These are phyloP conservation scores for Gymnobelideus leadbeateri DNA, from an alignment of 2,113 vertebrate species.

Conservation along the genomic window DNA sequence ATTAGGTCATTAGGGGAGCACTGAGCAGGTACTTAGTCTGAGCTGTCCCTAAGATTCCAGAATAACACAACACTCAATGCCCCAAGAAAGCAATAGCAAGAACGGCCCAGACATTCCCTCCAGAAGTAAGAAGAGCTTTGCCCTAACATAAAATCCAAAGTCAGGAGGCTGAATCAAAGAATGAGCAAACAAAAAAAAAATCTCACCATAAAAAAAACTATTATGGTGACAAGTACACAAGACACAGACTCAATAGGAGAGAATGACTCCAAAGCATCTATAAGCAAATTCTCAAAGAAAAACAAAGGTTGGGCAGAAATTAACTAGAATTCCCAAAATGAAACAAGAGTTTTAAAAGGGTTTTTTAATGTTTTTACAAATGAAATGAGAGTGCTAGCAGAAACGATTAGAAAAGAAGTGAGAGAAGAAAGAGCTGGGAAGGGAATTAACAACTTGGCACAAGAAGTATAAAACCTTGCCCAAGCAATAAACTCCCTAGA, in stretches of 20 bases:
- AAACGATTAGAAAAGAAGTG: not conserved
- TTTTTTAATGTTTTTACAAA: not conserved
- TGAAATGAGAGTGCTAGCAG: not conserved
- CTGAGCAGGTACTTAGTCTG: not conserved
- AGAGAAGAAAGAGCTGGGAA: not conserved
- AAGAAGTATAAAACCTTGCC: not conserved
- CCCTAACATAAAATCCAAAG: not conserved
- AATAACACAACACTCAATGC: not conserved
- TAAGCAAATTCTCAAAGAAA: not conserved
- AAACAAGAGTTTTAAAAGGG: not conserved
- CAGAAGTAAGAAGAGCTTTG: not conserved
- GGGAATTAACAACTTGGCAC: not conserved
- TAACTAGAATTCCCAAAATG: not conserved
- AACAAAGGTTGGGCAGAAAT: not conserved
- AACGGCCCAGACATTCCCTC: not conserved
- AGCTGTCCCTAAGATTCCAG: not conserved
- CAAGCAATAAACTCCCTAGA: not conserved
- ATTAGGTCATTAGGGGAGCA: not conserved
- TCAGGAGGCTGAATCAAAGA: not conserved
- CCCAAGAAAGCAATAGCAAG: not conserved
- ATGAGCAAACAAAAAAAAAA: not conserved
- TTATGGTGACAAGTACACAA: not conserved
- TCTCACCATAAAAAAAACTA: not conserved
- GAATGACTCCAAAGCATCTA: not conserved
- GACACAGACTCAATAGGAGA: not conserved